Evolutionary conservation across 1,140 invertebrate genomes (phyloP).

Genomic region (Paracyclopina nana): DNA sequence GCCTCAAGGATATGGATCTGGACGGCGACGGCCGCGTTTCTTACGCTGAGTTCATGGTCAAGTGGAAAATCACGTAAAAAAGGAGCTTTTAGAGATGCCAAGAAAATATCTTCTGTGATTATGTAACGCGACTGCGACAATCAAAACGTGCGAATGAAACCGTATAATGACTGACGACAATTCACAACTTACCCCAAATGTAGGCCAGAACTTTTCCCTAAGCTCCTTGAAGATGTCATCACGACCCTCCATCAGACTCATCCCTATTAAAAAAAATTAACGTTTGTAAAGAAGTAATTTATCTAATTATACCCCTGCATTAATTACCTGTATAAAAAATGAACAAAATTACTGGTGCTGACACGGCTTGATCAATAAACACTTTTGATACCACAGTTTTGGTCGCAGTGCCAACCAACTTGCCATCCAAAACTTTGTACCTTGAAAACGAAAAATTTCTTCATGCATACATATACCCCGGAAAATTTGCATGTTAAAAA

Average conservation of each 20-base stretch:
- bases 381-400: constrained; percentile 45
- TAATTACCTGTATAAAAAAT: too few species aligned
- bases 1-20: constrained; percentile 6
- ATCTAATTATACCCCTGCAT: too few species aligned
- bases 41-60: constrained; percentile 2
- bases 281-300: constrained; percentile 4
- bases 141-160: background rate
- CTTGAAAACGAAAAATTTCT: constrained; percentile 28
- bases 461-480: constrained; percentile 2
- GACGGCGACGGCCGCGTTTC: constrained; percentile 3
- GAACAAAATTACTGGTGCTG: too few species aligned
- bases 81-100: background rate
- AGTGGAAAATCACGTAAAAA: background rate
- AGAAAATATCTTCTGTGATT: background rate
- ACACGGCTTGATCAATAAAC: constrained; percentile 47
- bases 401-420: constrained; percentile 38
- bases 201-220: background rate
- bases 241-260: constrained; percentile 45
- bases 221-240: constrained; percentile 41
- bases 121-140: background rate
- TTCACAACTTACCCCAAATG: background rate
- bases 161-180: background rate
- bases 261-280: constrained; percentile 31
- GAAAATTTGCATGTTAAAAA: constrained; percentile 16
- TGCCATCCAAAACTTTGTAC: constrained; percentile 52